These are phyloP conservation scores for Potamilus streckersoni DNA, from an alignment of 1,140 invertebrate genomes.

Conservation along the genomic window DNA sequence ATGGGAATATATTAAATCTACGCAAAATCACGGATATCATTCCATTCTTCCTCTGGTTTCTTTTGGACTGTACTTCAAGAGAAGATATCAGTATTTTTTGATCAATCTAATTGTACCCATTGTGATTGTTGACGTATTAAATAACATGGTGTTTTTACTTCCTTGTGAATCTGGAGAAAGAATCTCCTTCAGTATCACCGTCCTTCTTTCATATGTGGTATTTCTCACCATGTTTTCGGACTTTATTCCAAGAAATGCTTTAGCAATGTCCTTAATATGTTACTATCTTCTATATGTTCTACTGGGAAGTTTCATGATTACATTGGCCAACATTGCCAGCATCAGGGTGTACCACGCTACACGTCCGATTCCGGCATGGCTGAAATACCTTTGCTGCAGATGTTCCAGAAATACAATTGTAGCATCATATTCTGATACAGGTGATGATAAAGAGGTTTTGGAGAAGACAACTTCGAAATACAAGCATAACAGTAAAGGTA, in stretches of 20 bases:
- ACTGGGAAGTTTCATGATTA: neutral
- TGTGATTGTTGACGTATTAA: constrained; percentile 1
- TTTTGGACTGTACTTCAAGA: too few relatives aligned
- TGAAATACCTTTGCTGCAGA: too few relatives aligned
- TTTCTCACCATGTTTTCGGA: constrained; percentile 21
- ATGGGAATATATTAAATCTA: too few relatives aligned
- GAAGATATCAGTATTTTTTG: too few relatives aligned
- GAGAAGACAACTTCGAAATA: too few relatives aligned
- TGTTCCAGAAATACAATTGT: too few relatives aligned
- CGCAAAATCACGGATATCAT: too few relatives aligned
- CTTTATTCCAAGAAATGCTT: constrained; percentile 17
- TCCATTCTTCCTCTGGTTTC: too few relatives aligned
- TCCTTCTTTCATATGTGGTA: constrained; percentile 18
- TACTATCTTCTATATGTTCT: constrained; percentile 12
- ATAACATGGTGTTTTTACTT: constrained; percentile 4
- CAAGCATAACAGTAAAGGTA: too few relatives aligned
- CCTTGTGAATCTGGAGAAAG: constrained; percentile 15
- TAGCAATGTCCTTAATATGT: constrained; percentile 18
- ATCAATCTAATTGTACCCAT: neutral
- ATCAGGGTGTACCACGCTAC: neutral
- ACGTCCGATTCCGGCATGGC: too few relatives aligned
- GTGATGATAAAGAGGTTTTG: too few relatives aligned
- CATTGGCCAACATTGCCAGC: neutral
- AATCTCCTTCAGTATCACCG: constrained; percentile 9
- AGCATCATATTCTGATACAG: too few relatives aligned